Evolutionary conservation across 2,888 invertebrate species (phyloP), one percentile per base, ranked within the genome.

Genomic region (Chymomyza fuscimana): DNA sequence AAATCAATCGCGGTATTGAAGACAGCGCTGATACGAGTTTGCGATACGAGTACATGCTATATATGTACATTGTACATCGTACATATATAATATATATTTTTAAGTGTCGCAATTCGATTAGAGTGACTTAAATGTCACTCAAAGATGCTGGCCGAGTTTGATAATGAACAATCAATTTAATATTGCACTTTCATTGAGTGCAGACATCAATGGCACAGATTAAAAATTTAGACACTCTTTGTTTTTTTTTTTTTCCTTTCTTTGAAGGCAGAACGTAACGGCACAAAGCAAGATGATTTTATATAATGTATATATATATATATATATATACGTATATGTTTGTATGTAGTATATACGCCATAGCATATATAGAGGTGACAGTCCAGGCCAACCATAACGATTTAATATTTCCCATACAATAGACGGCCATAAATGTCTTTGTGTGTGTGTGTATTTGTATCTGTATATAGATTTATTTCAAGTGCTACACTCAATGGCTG

Each of bases 141-240:
- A 79, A 66, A 71, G 50, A 56, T 19, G 19, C 5, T 54, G 9
- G 10, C 4, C 32, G 19, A 61, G n/a, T 6, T 16, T 16, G 40
- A 61, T 36, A 61, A 36, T 36, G 32, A 61, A 36, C 36, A 36
- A 29, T 40, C 15, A 61, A 36, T n/a, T 36, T 16, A 16, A 40
- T 12, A 46, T 46, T 46, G 40, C 40, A 12, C 40, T 46, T 46
- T 46, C 40, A 12, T 46, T 5, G 32, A 54, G 15, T 15, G 50
- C 15, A 59, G 80, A 83, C 82, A 87, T 87, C 83, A 87, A 80
- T 86, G 85, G 74, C 63, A 60, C 69, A 76, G 78, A 87, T 87
- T 80, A 82, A 84, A 83, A 84, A 82, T 85, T 80, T 52, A 58
- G 25, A 25, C 4, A 25, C 25, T 25, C 4, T 25, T 1, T 25